phyloP scores from a whole-genome alignment of 2,797 vertebrate genomes.

The Caiman crocodilus region DNA sequence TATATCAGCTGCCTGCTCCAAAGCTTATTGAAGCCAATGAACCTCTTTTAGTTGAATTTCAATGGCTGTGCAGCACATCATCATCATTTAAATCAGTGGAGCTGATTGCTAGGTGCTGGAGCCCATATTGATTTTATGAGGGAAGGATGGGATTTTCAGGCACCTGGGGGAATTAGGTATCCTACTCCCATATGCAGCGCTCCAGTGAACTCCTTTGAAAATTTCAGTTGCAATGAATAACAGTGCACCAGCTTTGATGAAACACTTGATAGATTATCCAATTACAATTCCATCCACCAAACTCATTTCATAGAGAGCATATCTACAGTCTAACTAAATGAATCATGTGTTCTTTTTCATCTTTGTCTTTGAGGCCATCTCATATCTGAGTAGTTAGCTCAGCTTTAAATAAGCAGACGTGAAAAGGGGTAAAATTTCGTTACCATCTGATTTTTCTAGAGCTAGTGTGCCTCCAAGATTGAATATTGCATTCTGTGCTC shows the following conservation, averaged over 20 bases:
- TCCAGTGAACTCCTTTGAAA: neutral
- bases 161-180: neutral
- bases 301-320: fast-evolving
- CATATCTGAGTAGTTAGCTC: neutral
- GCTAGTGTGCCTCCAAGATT: neutral
- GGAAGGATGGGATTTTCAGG: neutral
- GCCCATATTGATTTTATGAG: neutral
- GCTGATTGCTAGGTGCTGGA: neutral
- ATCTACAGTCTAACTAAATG: neutral
- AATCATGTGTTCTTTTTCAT: fast-evolving
- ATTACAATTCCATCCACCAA: neutral
- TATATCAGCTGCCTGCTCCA: neutral
- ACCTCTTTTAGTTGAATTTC: constrained; percentile 17
- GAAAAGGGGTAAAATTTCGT: neutral
- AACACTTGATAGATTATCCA: neutral
- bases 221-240: neutral
- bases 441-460: neutral
- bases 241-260: neutral
- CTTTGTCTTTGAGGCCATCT: fast-evolving
- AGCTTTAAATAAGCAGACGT: neutral
- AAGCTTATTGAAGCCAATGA: constrained; percentile 38
- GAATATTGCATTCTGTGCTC: constrained; percentile 8
- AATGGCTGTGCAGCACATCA: neutral
- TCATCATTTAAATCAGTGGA: neutral
- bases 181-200: neutral